Percentiles rank a stretch among this genome's conserved stretches.
These are phyloP conservation scores for Phasia obesa DNA, from an alignment of 2,888 invertebrate species.

Conservation along the genomic window DNA sequence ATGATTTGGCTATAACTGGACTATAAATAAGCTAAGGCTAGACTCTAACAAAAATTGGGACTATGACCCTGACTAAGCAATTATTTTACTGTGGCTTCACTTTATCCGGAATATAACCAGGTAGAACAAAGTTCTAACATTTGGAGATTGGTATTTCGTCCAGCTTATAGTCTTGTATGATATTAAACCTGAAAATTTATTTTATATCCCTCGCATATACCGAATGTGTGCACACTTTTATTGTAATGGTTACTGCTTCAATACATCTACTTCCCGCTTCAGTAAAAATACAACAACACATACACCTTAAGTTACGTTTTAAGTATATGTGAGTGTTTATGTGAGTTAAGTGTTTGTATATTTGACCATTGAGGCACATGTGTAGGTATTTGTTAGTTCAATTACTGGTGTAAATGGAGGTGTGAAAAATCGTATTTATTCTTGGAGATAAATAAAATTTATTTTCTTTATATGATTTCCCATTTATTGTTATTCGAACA, in stretches of 20 bases:
- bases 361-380: background rate
- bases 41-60: too few species aligned
- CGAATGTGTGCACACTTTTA: background rate
- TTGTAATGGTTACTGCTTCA: background rate
- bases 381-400: constrained; percentile 21
- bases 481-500: constrained; percentile 16
- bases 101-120: too few species aligned
- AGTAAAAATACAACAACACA: constrained; percentile 24
- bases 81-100: too few species aligned
- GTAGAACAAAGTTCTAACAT: too few species aligned
- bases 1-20: too few species aligned
- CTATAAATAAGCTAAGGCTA: too few species aligned
- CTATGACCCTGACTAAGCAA: too few species aligned
- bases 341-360: background rate
- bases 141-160: too few species aligned
- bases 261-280: background rate
- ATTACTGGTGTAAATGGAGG: constrained; percentile 19
- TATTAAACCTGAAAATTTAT: background rate
- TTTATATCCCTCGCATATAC: too few species aligned
- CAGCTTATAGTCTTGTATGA: too few species aligned
- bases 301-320: constrained; percentile 16
- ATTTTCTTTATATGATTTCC: constrained; percentile 4
- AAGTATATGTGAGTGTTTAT: background rate
- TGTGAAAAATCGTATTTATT: constrained; percentile 33
- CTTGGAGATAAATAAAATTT: constrained; percentile 35